These are phyloP conservation scores for Rhynchomys soricoides DNA, from an alignment of 2,113 vertebrate species.

Conservation along the genomic window DNA sequence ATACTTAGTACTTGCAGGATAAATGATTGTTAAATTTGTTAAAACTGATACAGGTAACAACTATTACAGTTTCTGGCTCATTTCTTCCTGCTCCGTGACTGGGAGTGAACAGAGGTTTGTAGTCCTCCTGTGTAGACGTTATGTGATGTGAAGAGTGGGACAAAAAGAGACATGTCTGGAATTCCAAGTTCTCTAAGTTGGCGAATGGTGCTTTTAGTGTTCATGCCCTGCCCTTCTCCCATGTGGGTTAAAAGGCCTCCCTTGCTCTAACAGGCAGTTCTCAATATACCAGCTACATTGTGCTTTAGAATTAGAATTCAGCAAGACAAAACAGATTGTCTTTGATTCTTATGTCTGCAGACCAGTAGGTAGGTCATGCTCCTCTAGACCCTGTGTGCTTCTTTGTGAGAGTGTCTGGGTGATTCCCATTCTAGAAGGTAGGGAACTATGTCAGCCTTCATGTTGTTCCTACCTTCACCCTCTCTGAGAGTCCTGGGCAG, in stretches of 20 bases:
- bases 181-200: not conserved
- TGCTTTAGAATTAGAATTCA: conserved; percentile 14
- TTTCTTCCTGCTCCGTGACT: not conserved
- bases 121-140: not conserved
- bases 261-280: not conserved
- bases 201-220: not conserved
- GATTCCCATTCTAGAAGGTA: not conserved
- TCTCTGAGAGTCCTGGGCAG: not conserved
- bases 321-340: not conserved
- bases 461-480: not conserved
- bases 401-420: not conserved
- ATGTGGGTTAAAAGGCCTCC: not conserved
- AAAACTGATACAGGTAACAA: conserved; percentile 17
- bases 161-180: not conserved
- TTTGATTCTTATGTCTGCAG: conserved; percentile 7
- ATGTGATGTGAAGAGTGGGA: not conserved
- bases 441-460: not conserved
- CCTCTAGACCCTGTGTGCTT: not conserved
- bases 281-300: not conserved
- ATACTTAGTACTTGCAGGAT: not conserved
- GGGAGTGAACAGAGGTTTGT: not conserved
- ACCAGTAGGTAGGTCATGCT: not conserved
- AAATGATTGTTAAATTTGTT: conserved; percentile 46
- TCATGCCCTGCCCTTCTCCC: not conserved
- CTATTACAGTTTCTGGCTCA: not conserved